A percentile compares a stretch with the other conserved stretches of the same genome.
phyloP scores from a whole-genome alignment of 2,888 invertebrate genomes.

The Augiades crinisus region DNA sequence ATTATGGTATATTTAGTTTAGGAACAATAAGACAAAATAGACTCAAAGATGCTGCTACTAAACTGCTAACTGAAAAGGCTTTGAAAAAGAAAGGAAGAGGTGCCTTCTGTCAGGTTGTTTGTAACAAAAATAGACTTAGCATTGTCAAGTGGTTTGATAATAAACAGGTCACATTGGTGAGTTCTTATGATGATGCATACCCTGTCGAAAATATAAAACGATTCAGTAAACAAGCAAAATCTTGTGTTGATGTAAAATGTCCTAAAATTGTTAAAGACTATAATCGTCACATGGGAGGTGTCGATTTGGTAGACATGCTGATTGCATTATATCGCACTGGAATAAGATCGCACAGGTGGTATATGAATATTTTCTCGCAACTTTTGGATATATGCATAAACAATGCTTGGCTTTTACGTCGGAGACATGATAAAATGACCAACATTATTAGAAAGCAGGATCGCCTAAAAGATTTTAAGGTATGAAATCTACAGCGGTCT shows the following conservation, averaged over 20 bases:
- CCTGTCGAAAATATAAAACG: conserved; percentile 30
- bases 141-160: conserved; percentile 33
- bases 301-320: conserved; percentile 25
- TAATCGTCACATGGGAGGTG: conserved; percentile 36
- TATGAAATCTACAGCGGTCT: conserved; percentile 31
- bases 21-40: conserved; percentile 20
- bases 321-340: conserved; percentile 29
- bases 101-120: conserved; percentile 13
- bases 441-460: conserved; percentile 26
- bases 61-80: conserved; percentile 12
- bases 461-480: conserved; percentile 31
- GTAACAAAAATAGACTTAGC: neutral
- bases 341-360: conserved; percentile 35
- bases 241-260: conserved; percentile 28
- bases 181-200: conserved; percentile 31
- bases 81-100: conserved; percentile 22
- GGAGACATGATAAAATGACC: neutral
- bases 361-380: conserved; percentile 31
- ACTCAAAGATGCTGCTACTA: conserved; percentile 5
- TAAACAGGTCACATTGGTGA: conserved; percentile 32
- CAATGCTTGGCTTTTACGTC: neutral
- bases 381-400: conserved; percentile 14
- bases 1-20: conserved; percentile 23
- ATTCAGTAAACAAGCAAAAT: conserved; percentile 29
- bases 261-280: conserved; percentile 35